Base-by-base conservation (phyloP, 1,140 invertebrate species). In the Drosophila pseudoananassae region DNA sequence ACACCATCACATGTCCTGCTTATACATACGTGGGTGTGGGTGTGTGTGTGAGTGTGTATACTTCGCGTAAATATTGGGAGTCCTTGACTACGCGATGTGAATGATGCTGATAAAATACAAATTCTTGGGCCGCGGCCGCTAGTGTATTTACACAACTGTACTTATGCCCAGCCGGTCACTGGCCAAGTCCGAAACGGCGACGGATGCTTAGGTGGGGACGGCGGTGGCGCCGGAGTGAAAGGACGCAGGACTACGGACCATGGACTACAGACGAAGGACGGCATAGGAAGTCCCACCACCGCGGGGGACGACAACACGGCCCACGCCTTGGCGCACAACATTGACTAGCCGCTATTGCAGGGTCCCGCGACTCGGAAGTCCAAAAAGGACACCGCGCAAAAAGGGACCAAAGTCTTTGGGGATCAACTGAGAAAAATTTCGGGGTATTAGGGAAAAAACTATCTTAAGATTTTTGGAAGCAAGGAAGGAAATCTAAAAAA, bases 31-130 rank as follows among this genome's bases (percentile, higher is more conserved):
- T 61, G 20, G 20, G 20, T 20, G 45, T 40, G 29, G 33, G 52
- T 33, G 23, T 61, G 43, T 40, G 29, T 40, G 52, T 33, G 23
- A 53, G 43, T 78, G 72, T 77, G 73, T 85, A 76, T 81, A 64
- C 79, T 89, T 90, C 85, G 85, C 85, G 85, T 89, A 90, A 90
- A 87, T 90, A 90, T 85, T 90, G 82, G 77, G 71, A 87, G 85
- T 90, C 87, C 85, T 90, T 90, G 87, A 90, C 85, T 90, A 80
- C 88, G 82, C 78, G 77, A 80, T 85, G 87, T 80, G 87, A 85
- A 87, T 76, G 88, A 80, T 90, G 87, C 82, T 83, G 83, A 89
- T 88, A 88, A 88, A 88, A 88, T 88, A 88, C 83, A 88, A 88
- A 88, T 88, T 88, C 83, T 88, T 88, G 84, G 83, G 84, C 79